Base-by-base conservation (phyloP, 2,888 invertebrate genomes). In the Drosophila ochracea region DNA sequence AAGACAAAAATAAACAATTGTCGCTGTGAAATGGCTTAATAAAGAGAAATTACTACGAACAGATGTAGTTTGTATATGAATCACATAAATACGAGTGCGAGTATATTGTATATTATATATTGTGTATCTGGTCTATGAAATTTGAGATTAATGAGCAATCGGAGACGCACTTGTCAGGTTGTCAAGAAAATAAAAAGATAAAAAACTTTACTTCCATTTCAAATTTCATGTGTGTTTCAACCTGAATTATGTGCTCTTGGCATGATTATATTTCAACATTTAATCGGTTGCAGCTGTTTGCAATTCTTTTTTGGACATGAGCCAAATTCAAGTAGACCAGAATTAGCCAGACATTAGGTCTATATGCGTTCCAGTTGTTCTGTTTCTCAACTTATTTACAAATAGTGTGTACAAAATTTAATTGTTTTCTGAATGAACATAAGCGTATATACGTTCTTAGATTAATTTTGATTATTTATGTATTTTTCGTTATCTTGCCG, bases 281-380 rank as follows among this genome's bases (percentile, higher is more conserved):
- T 57, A 59, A 62, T 41, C 61, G 59, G 31, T 55, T 50, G 53
- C 71, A 74, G 88, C 74, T 76, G 83, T 68, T 78, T 61, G 64
- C 63, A 55, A 43, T 69, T 64, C n/a, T 55, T 11, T 73, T 64
- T 84, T 83, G 88, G 83, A 68, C 37, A 43, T 21, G 31, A 43
- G 80, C 84, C 89, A 84, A 80, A 55, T 67, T 72, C 70, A 73
- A 67, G 67, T 59, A 67, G 80, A 82, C 76, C 85, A 66, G 57
- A 35, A 55, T 58, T 52, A 69, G 41, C 59, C 60, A 35, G 52
- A 37, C 63, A 62, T 53, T 49, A 1, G 30, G 7, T 50, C 75
- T 54, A 64, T 13, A 39, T 43, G 37, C 30, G 2, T 43, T 74
- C 57, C 66, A 64, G 53, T 35, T 35, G 49, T 53, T 61, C 31